Percentiles rank a stretch among this genome's conserved stretches.
Evolutionary conservation across 2,113 vertebrate species (phyloP).

Genomic region (Carassius carassius): DNA sequence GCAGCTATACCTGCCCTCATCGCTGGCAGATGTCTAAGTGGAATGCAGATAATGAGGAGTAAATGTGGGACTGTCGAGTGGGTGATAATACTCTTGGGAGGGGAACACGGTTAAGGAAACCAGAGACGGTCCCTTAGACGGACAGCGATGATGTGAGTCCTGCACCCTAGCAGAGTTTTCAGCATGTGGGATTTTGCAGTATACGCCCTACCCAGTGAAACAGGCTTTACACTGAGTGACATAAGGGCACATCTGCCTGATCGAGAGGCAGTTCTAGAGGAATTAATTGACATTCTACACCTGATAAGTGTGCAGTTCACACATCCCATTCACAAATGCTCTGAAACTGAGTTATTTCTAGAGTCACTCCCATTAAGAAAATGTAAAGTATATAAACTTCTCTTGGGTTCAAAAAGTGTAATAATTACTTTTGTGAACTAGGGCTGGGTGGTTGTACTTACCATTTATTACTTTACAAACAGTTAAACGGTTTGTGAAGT

Average conservation of each 20-base stretch:
- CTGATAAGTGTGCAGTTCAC: background rate
- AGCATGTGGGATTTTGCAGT: background rate
- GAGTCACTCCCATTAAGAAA: background rate
- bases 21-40: conserved; percentile 36
- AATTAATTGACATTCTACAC: conserved; percentile 8
- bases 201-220: background rate
- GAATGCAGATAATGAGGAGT: conserved; percentile 27
- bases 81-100: conserved; percentile 28
- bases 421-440: background rate
- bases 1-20: conserved; percentile 33
- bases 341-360: background rate
- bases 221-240: background rate
- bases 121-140: background rate
- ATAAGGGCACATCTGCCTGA: conserved; percentile 13
- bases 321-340: background rate
- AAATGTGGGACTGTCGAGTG: conserved; percentile 20
- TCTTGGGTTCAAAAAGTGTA: background rate
- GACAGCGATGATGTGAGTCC: conserved; percentile 22
- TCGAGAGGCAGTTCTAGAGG: background rate
- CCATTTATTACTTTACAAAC: too few relatives aligned
- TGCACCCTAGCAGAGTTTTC: background rate
- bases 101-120: background rate
- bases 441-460: background rate
- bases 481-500: too few relatives aligned
- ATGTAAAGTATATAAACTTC: too few relatives aligned